Percentiles rank a stretch among this genome's conserved stretches.
Conservation (phyloP, 2,113 vertebrate species). For the Taxidea taxus region DNA sequence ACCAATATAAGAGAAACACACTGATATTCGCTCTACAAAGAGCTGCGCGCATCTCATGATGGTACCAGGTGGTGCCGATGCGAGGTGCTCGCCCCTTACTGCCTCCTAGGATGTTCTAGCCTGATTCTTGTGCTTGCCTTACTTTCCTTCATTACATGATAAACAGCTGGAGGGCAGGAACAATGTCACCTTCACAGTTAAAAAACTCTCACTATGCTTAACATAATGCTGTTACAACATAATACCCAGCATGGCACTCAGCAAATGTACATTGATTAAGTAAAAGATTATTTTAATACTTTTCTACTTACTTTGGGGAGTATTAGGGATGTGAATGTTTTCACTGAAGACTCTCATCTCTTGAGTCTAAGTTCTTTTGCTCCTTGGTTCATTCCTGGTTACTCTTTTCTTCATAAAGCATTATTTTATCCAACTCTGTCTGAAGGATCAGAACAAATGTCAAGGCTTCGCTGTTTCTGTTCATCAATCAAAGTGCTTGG, state of each 20-base stretch:
- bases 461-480: constrained; percentile 18
- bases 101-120: rapidly evolving
- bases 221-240: neutral
- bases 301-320: neutral
- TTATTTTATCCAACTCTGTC: neutral
- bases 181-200: rapidly evolving
- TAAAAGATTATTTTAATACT: neutral
- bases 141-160: rapidly evolving
- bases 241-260: neutral
- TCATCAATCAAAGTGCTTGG: neutral
- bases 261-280: too few species aligned
- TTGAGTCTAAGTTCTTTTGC: neutral
- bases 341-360: neutral
- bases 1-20: neutral
- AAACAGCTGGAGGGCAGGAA: neutral
- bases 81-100: rapidly evolving
- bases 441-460: constrained; percentile 34
- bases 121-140: rapidly evolving
- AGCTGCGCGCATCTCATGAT: rapidly evolving
- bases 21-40: rapidly evolving
- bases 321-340: rapidly evolving
- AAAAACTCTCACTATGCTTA: too few species aligned
- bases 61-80: rapidly evolving
- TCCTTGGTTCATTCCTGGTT: neutral
- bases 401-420: neutral